Base-by-base conservation (phyloP, 2,888 invertebrate genomes). In the Athalia rosae region DNA sequence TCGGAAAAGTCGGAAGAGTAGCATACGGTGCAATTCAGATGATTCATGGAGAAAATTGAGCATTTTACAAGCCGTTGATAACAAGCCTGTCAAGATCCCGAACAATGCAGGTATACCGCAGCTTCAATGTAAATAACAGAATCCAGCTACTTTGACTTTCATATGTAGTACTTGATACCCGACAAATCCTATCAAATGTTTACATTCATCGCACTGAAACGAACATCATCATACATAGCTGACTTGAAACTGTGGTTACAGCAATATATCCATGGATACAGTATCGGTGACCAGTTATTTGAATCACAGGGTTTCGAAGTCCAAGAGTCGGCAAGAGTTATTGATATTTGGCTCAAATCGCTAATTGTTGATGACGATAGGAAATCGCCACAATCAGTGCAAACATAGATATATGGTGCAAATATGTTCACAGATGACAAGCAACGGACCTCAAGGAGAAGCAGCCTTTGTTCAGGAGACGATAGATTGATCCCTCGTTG, bases 1-100 rank as follows among this genome's bases (percentile, higher is more conserved):
- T n/a, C 74, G 48, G n/a, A 59, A n/a, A 47, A 48, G 15, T 74
- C 61, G 58, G 28, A 43, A 56, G n/a, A 58, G 43, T 11, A 71
- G 67, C 28, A 11, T 67, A n/a, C 67, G 53, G 50, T 67, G 50
- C 67, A 67, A 53, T 50, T 11, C 45, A 6, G 67, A 67, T 53
- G 53, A 67, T 41, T 69, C 78, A 28, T 62, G 62, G 4, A 79
- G 80, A 48, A 76, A 78, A 47, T 47, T 76, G 41, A 81, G 77
- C 6, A 80, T 81, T 50, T 77, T 81, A 64, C 76, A 76, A 43
- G 80, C 81, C 15, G 78, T 83, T 50, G 64, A 64, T 50, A 78
- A 88, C 83, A 81, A 62, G 61, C 74, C 61, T n/a, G 74, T 61
- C 47, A 48, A 62, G 41, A 74, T 74, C 74, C 28, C 9, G 61